Percentiles rank a stretch among this genome's conserved stretches.
Evolutionary conservation across 2,888 invertebrate species (phyloP).

Genomic region (Phyto melanocephala): DNA sequence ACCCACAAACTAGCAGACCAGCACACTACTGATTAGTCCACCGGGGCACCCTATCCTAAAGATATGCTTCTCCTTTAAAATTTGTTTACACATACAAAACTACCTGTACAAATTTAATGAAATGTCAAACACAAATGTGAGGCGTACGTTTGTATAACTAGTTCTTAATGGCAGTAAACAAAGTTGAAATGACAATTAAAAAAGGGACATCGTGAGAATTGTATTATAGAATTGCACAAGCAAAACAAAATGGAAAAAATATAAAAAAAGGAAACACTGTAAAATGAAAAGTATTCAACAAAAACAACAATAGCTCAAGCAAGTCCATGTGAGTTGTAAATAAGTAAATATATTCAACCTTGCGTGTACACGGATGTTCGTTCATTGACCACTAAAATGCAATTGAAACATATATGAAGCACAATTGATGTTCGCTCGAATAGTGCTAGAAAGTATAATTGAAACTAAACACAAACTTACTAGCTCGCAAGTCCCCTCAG

Average conservation of each 20-base stretch:
- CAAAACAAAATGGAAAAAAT: not conserved
- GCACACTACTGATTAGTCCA: no score
- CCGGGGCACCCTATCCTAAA: no score
- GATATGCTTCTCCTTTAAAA: not conserved
- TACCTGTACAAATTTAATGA: no score
- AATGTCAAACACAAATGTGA: no score
- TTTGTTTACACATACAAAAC: not conserved
- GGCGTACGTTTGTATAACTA: no score
- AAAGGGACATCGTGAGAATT: not conserved
- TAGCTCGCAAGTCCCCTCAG: not conserved
- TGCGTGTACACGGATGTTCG: constrained; percentile 71
- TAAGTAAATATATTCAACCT: constrained; percentile 62
- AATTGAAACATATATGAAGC: not conserved
- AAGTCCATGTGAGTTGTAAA: not conserved
- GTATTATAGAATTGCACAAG: not conserved
- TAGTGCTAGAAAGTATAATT: not conserved
- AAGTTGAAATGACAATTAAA: not conserved
- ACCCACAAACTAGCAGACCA: no score
- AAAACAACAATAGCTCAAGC: not conserved
- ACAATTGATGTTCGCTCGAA: not conserved
- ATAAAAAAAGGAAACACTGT: not conserved
- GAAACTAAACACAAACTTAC: not conserved
- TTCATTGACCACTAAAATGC: constrained; percentile 72
- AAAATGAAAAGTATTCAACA: not conserved
- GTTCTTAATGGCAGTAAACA: no score